phyloP scores from a whole-genome alignment of 2,113 vertebrate species.

The Epinephelus moara region DNA sequence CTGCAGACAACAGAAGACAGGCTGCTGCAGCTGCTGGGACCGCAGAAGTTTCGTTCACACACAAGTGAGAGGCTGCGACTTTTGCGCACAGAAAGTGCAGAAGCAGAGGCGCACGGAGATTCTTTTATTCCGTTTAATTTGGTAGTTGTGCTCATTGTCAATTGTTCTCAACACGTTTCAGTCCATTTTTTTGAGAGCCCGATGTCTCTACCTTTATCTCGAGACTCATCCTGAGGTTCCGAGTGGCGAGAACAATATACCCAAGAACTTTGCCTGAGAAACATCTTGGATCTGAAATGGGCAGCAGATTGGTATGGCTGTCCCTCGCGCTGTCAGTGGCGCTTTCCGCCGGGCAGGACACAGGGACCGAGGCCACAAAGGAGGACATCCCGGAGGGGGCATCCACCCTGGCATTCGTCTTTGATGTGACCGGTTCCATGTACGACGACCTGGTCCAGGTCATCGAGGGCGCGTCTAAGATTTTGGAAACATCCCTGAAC shows the following conservation, averaged over 20 bases:
- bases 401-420: constrained; percentile 97
- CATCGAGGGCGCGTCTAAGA: constrained; percentile 98
- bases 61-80: constrained; percentile 27
- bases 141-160: constrained; percentile 9
- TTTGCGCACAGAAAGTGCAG: constrained; percentile 14
- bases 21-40: constrained; percentile 30
- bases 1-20: constrained; percentile 55
- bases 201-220: constrained; percentile 61
- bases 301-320: constrained; percentile 58
- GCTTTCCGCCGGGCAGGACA: constrained; percentile 79
- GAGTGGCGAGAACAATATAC: constrained; percentile 16
- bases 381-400: constrained; percentile 92
- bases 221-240: constrained; percentile 51
- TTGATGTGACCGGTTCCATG: constrained; percentile 99
- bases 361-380: constrained; percentile 51
- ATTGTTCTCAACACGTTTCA: neutral
- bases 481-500: constrained; percentile 95
- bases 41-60: constrained; percentile 9
- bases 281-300: constrained; percentile 72
- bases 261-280: constrained; percentile 38
- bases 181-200: constrained; percentile 45
- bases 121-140: neutral
- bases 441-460: constrained; percentile 98
- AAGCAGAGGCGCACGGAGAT: neutral
- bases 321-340: constrained; percentile 73